Conservation (phyloP, 2,113 vertebrate species). For the Pogona vitticeps region DNA sequence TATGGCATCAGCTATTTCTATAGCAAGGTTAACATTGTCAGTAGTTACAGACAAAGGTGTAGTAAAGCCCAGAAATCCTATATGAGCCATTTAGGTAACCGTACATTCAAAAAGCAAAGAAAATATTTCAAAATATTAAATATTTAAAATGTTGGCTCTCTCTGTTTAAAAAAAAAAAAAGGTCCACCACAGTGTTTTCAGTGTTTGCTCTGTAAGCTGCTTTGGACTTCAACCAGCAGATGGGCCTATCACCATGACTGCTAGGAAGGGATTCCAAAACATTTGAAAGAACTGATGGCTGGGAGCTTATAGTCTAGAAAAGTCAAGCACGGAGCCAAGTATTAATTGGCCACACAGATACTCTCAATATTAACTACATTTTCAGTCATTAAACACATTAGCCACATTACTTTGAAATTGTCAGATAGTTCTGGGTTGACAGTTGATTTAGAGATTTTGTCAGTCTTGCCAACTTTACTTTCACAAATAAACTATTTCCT, state of each 20-base stretch:
- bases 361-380: too few species aligned
- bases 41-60: background rate
- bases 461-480: background rate
- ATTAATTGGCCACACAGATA: too few species aligned
- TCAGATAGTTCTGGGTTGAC: too few species aligned
- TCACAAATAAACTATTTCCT: background rate
- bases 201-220: too few species aligned
- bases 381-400: too few species aligned
- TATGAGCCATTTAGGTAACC: too few species aligned
- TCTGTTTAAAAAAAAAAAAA: background rate
- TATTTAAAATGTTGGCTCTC: background rate
- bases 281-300: too few species aligned
- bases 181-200: background rate
- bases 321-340: too few species aligned
- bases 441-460: background rate
- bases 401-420: too few species aligned
- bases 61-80: background rate
- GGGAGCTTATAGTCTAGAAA: too few species aligned
- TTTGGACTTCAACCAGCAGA: background rate
- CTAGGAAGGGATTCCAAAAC: background rate
- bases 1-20: too few species aligned
- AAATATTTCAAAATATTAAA: background rate
- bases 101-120: background rate
- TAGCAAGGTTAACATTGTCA: background rate
- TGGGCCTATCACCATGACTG: background rate